Percentiles rank a stretch among this genome's conserved stretches.
These are phyloP conservation scores for Spodoptera littoralis DNA, from an alignment of 2,888 invertebrate species.

Conservation along the genomic window DNA sequence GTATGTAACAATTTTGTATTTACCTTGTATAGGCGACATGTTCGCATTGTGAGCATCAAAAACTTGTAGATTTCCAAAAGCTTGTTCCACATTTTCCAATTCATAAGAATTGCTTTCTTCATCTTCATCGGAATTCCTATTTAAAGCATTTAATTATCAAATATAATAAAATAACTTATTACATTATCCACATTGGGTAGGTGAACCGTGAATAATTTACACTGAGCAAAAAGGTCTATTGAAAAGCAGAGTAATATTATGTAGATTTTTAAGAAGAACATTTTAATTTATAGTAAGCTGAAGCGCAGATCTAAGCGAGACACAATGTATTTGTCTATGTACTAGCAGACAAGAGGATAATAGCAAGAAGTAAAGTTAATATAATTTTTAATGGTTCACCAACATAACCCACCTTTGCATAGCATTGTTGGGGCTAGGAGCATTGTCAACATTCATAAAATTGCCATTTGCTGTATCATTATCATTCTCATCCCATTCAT, in stretches of 20 bases:
- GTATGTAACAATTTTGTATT: background rate
- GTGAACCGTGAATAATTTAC: too few species aligned
- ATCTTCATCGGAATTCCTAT: constrained; percentile 88
- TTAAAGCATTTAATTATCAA: constrained; percentile 6
- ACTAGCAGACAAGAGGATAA: background rate
- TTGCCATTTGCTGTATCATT: constrained; percentile 93
- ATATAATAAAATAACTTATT: too few species aligned
- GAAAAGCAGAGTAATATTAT: too few species aligned
- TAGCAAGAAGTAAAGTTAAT: background rate
- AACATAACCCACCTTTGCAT: constrained; percentile 75
- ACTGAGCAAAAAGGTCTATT: too few species aligned
- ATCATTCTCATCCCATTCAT: constrained; percentile 91
- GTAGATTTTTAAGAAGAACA: too few species aligned
- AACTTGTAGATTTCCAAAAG: constrained; percentile 88
- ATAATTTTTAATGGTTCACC: background rate
- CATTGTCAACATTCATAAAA: constrained; percentile 89
- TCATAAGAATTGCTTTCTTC: constrained; percentile 90
- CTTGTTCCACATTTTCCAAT: constrained; percentile 87
- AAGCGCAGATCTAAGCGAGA: too few species aligned
- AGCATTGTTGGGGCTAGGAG: constrained; percentile 81
- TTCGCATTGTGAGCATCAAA: constrained; percentile 89
- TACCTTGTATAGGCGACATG: constrained; percentile 85
- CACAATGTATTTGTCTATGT: too few species aligned
- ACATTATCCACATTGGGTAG: too few species aligned
- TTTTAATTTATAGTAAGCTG: too few species aligned